Conservation (phyloP, 1,140 invertebrate genomes). For the Drosophila pseudoobscura region DNA sequence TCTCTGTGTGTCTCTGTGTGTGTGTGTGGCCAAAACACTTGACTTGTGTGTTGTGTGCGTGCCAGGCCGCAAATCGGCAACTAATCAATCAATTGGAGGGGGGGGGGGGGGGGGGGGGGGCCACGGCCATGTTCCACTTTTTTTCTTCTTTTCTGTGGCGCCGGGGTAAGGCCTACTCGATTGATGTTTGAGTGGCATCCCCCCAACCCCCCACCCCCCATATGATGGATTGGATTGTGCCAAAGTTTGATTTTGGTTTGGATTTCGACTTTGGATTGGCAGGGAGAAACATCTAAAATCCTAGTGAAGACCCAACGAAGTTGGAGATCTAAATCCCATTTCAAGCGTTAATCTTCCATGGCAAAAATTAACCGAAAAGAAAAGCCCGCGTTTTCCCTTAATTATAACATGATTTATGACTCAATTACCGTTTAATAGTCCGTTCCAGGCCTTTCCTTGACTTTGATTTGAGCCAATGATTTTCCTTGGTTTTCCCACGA, state of each 20-base stretch:
- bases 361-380: conserved; percentile 34
- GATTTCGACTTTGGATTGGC: neutral
- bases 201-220: neutral
- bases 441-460: conserved; percentile 26
- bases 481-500: conserved; percentile 9
- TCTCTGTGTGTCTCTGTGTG: no score
- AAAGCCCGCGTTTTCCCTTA: conserved; percentile 30
- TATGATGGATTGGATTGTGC: conserved; percentile 43
- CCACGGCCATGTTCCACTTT: neutral
- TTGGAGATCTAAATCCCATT: conserved; percentile 23
- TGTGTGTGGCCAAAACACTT: conserved; percentile 44
- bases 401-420: conserved; percentile 62
- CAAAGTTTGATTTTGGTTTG: conserved; percentile 25
- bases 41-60: conserved; percentile 37
- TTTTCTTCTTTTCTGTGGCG: conserved; percentile 1
- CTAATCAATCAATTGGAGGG: conserved; percentile 62
- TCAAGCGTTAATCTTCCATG: conserved; percentile 49
- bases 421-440: conserved; percentile 70
- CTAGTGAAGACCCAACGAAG: neutral
- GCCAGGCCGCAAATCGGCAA: conserved; percentile 48
- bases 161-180: no score
- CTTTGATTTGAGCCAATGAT: conserved; percentile 32
- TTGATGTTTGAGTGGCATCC: conserved; percentile 4
- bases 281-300: neutral
- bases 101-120: no score